These are phyloP conservation scores for Himalopsyche japonica DNA, from an alignment of 2,888 invertebrate species.

Conservation along the genomic window DNA sequence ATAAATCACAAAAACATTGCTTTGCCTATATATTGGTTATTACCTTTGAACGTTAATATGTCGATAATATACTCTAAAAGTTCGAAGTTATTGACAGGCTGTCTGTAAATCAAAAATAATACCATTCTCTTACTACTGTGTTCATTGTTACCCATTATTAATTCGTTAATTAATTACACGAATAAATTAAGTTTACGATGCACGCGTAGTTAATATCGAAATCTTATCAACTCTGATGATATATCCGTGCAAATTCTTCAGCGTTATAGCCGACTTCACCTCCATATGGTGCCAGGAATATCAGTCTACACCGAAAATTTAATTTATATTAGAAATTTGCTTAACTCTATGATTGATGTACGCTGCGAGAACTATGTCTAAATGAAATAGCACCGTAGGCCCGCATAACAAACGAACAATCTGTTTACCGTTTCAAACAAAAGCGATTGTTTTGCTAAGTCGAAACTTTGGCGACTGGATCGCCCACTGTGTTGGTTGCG, in stretches of 20 bases:
- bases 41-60: too few relatives aligned
- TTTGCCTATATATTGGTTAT: too few relatives aligned
- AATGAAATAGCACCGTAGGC: slow-evolving; percentile 25
- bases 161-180: too few relatives aligned
- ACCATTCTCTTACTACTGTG: too few relatives aligned
- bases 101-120: too few relatives aligned
- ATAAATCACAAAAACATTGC: too few relatives aligned
- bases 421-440: neutral
- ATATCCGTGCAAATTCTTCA: neutral
- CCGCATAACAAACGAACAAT: neutral
- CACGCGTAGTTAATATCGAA: neutral
- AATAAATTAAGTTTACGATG: neutral
- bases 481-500: neutral
- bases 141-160: too few relatives aligned
- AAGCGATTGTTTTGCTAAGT: neutral
- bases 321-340: slow-evolving; percentile 31
- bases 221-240: neutral
- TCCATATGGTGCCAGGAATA: neutral
- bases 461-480: neutral
- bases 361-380: slow-evolving; percentile 26
- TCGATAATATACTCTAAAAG: too few relatives aligned
- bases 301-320: slow-evolving; percentile 18
- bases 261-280: neutral
- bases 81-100: too few relatives aligned
- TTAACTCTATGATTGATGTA: slow-evolving; percentile 35